Percentiles rank a stretch among this genome's conserved stretches.
phyloP scores from a whole-genome alignment of 1,140 invertebrate genomes.

The Galleria mellonella region DNA sequence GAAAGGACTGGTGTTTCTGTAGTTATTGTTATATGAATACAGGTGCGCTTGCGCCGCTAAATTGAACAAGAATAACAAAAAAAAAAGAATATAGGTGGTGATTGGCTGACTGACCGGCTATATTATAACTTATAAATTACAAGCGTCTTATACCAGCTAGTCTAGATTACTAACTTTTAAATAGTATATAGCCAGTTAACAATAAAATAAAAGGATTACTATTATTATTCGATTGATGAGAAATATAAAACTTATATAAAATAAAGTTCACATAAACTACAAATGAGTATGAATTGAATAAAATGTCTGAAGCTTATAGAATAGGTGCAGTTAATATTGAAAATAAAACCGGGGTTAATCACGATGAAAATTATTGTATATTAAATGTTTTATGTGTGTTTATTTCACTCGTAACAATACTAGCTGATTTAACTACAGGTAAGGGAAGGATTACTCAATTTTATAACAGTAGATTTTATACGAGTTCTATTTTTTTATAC shows the following conservation, averaged over 20 bases:
- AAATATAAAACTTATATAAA: too few species aligned
- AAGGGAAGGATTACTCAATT: conserved; percentile 9
- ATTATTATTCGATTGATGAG: too few species aligned
- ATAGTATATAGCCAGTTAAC: too few species aligned
- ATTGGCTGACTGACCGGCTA: too few species aligned
- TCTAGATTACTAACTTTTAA: too few species aligned
- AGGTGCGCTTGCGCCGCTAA: neutral
- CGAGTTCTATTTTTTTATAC: too few species aligned
- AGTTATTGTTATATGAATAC: too few species aligned
- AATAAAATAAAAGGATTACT: too few species aligned
- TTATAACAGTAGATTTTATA: too few species aligned
- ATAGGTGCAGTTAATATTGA: conserved; percentile 36
- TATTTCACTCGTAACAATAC: conserved; percentile 62
- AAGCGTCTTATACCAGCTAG: neutral
- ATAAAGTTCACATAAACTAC: neutral
- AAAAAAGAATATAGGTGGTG: neutral
- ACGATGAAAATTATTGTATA: conserved; percentile 63
- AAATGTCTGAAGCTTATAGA: conserved; percentile 64
- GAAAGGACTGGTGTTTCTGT: too few species aligned
- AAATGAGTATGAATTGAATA: conserved; percentile 7
- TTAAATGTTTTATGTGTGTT: conserved; percentile 65
- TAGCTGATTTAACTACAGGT: conserved; percentile 67
- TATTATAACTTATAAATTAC: too few species aligned
- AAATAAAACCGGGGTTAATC: conserved; percentile 36
- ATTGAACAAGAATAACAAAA: too few species aligned